Conservation (phyloP, 2,113 vertebrate species). For the Melanerpes formicivorus region DNA sequence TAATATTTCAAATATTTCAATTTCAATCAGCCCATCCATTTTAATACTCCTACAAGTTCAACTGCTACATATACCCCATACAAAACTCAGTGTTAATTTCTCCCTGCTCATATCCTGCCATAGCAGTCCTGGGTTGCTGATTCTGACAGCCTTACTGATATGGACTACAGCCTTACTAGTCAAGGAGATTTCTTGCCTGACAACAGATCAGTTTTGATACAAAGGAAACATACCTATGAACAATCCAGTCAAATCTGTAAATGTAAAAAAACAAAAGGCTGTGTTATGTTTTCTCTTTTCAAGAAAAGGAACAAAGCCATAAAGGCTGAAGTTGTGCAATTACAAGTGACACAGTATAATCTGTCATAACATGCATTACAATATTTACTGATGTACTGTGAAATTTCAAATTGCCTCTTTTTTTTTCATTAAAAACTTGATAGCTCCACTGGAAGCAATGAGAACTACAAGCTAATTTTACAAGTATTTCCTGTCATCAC, state of each 20-base stretch:
- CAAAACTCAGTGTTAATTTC: background rate
- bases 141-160: background rate
- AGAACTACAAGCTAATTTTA: background rate
- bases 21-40: background rate
- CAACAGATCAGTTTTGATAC: background rate
- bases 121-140: fast-evolving
- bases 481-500: background rate
- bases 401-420: background rate
- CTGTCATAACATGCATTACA: background rate
- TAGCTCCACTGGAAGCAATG: background rate
- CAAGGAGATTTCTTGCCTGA: background rate
- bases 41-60: background rate
- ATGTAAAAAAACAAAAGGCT: background rate
- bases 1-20: background rate
- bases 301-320: background rate
- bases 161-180: background rate
- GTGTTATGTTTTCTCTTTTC: background rate
- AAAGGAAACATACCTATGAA: background rate
- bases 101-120: fast-evolving
- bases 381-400: background rate
- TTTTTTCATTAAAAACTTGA: background rate
- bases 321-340: background rate
- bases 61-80: fast-evolving
- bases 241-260: background rate
- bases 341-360: background rate